These are phyloP conservation scores for Orthosia gothica DNA, from an alignment of 2,888 invertebrate genomes.

Conservation along the genomic window DNA sequence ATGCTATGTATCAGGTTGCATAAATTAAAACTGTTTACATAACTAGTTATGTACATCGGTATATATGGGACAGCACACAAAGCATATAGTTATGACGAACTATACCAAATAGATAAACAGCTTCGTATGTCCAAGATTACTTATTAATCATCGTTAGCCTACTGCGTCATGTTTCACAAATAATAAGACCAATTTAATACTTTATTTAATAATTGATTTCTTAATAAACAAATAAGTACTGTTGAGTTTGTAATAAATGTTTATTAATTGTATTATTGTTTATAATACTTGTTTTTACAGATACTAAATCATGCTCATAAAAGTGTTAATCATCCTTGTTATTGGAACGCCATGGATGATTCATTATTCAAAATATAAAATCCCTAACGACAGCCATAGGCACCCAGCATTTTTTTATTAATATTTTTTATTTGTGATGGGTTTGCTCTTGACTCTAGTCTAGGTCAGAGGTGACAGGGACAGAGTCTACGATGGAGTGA, in stretches of 20 bases:
- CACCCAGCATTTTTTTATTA: no score
- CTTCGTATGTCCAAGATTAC: constrained; percentile 5
- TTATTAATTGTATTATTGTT: constrained; percentile 7
- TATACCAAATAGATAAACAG: constrained; percentile 31
- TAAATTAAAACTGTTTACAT: constrained; percentile 29
- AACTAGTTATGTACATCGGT: not conserved
- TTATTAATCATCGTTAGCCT: constrained; percentile 6
- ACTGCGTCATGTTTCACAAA: constrained; percentile 3
- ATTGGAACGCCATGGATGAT: constrained; percentile 2
- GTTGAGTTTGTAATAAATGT: constrained; percentile 22
- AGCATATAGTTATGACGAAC: constrained; percentile 5
- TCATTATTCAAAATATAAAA: constrained; percentile 4
- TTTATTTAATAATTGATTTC: constrained; percentile 3
- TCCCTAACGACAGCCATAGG: not conserved
- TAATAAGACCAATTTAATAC: not conserved
- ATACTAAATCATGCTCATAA: not conserved
- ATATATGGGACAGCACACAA: not conserved
- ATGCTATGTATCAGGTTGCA: constrained; percentile 18
- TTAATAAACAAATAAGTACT: not conserved
- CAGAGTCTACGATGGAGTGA: no score
- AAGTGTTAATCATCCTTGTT: not conserved
- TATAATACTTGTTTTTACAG: not conserved
- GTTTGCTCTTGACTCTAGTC: no score
- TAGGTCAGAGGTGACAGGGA: no score
- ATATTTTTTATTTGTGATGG: no score